These are phyloP conservation scores for Psilopsiagon aymara DNA, from an alignment of 2,113 vertebrate species.

Conservation along the genomic window DNA sequence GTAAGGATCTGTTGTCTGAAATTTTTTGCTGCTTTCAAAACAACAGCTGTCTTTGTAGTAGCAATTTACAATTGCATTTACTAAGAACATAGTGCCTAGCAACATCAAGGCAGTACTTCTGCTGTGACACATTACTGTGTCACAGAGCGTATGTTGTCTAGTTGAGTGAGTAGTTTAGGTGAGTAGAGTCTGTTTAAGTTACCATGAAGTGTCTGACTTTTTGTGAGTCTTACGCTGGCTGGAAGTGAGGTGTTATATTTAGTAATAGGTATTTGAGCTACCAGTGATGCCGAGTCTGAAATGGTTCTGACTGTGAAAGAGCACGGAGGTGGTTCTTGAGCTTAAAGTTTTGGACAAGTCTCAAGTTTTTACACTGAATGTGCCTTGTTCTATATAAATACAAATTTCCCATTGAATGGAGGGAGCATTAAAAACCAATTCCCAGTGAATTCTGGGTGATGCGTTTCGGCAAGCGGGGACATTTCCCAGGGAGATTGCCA, in stretches of 20 bases:
- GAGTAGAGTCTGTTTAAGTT: neutral
- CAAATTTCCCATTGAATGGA: neutral
- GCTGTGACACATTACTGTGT: neutral
- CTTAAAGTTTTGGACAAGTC: neutral
- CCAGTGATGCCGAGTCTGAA: neutral
- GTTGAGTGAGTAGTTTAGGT: neutral
- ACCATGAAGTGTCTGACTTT: fast-evolving
- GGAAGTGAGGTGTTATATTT: neutral
- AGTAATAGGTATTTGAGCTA: neutral
- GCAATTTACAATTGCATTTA: neutral
- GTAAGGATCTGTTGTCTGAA: neutral
- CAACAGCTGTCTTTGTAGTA: neutral
- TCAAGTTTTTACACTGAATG: neutral
- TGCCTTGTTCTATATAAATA: neutral
- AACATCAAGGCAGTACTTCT: neutral
- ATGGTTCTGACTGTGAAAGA: neutral
- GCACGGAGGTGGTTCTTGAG: neutral
- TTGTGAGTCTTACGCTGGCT: neutral
- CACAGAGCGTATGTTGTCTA: neutral
- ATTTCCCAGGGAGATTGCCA: neutral
- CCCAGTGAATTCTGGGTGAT: neutral
- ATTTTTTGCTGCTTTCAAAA: neutral
- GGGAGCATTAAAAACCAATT: neutral
- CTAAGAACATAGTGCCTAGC: neutral
- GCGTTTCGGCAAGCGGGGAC: neutral